Percentiles rank a stretch among this genome's conserved stretches.
Conservation (phyloP, 1,140 invertebrate genomes). For the Camponotus vicinus region DNA sequence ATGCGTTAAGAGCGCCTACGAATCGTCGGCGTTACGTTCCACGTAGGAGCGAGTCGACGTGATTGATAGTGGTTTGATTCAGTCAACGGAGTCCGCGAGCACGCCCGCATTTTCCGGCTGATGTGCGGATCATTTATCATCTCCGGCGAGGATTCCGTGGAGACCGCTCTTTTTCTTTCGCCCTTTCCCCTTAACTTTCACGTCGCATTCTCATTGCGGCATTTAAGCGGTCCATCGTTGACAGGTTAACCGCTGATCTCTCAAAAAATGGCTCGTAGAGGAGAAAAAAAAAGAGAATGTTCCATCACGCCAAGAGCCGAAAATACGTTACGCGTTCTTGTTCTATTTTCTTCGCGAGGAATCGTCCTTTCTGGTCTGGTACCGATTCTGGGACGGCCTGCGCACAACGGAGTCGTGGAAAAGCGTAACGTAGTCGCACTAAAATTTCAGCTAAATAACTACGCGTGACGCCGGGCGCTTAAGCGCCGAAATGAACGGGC, state of each 20-base stretch:
- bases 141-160: constrained; percentile 51
- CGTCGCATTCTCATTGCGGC: constrained; percentile 50
- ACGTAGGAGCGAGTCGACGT: constrained; percentile 44
- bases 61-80: constrained; percentile 71
- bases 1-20: constrained; percentile 49
- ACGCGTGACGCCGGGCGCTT: constrained; percentile 75
- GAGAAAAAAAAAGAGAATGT: background rate
- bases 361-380: background rate
- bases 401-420: constrained; percentile 44
- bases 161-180: constrained; percentile 30
- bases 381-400: constrained; percentile 23
- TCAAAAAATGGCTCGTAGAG: constrained; percentile 16
- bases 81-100: constrained; percentile 62
- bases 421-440: constrained; percentile 68
- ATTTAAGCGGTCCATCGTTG: constrained; percentile 53
- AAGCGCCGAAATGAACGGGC: constrained; percentile 81
- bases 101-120: constrained; percentile 65
- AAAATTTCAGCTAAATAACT: constrained; percentile 82
- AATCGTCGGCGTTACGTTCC: constrained; percentile 30
- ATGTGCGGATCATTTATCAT: constrained; percentile 68
- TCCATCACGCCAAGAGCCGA: background rate
- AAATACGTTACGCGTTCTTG: background rate
- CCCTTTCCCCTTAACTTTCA: constrained; percentile 39
- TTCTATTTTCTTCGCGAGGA: background rate
- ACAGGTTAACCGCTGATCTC: constrained; percentile 59